These are phyloP conservation scores for Operophtera brumata DNA, from an alignment of 2,888 invertebrate genomes.

Conservation along the genomic window DNA sequence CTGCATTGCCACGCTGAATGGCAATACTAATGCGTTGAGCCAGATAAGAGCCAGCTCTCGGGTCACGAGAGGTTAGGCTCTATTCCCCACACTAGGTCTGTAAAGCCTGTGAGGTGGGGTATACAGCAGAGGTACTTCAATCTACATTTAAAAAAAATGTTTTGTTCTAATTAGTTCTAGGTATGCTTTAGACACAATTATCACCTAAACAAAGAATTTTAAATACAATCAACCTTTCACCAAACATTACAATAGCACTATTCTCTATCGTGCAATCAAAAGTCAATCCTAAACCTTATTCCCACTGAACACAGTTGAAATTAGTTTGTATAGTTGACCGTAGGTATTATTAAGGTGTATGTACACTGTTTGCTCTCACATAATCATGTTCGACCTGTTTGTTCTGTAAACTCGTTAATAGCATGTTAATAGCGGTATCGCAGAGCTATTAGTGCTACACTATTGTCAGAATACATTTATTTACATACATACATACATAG, in stretches of 20 bases:
- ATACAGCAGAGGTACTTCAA: too few relatives aligned
- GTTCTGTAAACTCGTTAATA: constrained; percentile 21
- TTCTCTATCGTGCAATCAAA: background rate
- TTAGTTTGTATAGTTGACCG: background rate
- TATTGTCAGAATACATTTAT: too few relatives aligned
- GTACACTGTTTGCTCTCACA: constrained; percentile 16
- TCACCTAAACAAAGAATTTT: background rate
- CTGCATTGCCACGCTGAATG: too few relatives aligned
- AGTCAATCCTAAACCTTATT: background rate
- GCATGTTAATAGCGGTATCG: constrained; percentile 12
- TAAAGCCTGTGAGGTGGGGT: too few relatives aligned
- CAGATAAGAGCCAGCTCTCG: too few relatives aligned
- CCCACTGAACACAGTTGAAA: background rate
- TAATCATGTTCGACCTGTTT: constrained; percentile 19
- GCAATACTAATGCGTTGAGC: too few relatives aligned
- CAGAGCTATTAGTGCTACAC: constrained; percentile 3
- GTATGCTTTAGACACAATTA: background rate
- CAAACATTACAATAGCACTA: background rate
- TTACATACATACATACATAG: too few relatives aligned
- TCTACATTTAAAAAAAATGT: too few relatives aligned
- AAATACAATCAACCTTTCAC: background rate
- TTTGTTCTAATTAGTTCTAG: background rate
- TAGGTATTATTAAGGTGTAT: constrained; percentile 2
- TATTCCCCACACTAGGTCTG: too few relatives aligned
- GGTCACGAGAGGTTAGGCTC: too few relatives aligned